Percentiles rank a stretch among this genome's conserved stretches.
Evolutionary conservation across 2,113 vertebrate species (phyloP).

Genomic region (Melanocharis versteri): DNA sequence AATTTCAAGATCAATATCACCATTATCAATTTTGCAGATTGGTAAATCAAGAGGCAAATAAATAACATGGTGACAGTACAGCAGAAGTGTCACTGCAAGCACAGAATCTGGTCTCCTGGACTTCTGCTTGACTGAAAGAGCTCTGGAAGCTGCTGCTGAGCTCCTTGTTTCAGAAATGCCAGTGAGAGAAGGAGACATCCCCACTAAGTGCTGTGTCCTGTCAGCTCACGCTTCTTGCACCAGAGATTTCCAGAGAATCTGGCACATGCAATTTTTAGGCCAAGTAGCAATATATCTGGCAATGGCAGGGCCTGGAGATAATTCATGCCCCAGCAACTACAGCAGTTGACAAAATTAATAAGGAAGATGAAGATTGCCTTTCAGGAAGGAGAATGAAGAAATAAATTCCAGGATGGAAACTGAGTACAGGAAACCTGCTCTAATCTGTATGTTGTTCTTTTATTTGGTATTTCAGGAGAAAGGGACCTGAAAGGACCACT

Average conservation of each 20-base stretch:
- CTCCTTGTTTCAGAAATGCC: not conserved
- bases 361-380: not conserved
- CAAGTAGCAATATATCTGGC: not conserved
- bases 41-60: not conserved
- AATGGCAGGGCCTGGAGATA: not conserved
- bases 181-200: not conserved
- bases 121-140: not conserved
- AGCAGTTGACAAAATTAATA: not conserved
- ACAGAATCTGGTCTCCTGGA: not conserved
- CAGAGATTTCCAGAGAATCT: not conserved
- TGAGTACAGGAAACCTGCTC: not conserved
- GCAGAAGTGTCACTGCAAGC: not conserved
- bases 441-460: not conserved
- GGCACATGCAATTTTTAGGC: not conserved
- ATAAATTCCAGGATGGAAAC: not conserved
- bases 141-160: not conserved
- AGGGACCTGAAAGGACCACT: not conserved
- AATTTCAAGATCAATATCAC: not conserved
- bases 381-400: not conserved
- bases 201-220: not conserved
- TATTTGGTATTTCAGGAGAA: not conserved
- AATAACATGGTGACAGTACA: not conserved
- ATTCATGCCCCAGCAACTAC: not conserved
- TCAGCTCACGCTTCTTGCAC: rapidly evolving
- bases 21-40: not conserved